Conservation (phyloP, 2,888 invertebrate species). For the Polydrusus cervinus region DNA sequence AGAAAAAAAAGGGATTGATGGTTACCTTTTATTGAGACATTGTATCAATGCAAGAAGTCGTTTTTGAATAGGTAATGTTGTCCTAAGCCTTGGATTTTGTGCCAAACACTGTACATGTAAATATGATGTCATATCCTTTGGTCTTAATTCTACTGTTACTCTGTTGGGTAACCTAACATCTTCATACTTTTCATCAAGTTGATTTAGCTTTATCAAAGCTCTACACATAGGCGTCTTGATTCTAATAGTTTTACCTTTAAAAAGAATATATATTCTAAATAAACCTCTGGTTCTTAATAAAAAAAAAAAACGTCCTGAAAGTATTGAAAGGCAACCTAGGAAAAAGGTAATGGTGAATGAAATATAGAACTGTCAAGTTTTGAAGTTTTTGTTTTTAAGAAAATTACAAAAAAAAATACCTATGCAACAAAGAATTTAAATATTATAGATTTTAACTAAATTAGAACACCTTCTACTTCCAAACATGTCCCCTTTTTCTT, state of each 20-base stretch:
- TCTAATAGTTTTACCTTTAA: conserved; percentile 80
- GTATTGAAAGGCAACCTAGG: too few species aligned
- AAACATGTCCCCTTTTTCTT: too few species aligned
- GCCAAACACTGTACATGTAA: conserved; percentile 88
- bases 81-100: conserved; percentile 91
- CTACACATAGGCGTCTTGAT: conserved; percentile 95
- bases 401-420: too few species aligned
- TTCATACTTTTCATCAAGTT: conserved; percentile 85
- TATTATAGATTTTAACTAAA: too few species aligned
- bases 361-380: too few species aligned
- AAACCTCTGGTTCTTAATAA: too few species aligned
- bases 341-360: too few species aligned
- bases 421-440: too few species aligned
- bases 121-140: conserved; percentile 87
- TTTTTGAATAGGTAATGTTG: conserved; percentile 83
- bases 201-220: conserved; percentile 89
- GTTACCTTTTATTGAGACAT: conserved; percentile 77
- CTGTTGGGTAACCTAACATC: conserved; percentile 86
- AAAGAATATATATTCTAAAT: conserved; percentile 12
- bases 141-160: conserved; percentile 83
- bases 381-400: too few species aligned
- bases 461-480: too few species aligned
- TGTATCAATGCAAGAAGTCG: conserved; percentile 81
- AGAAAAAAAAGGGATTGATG: conserved; percentile 1
- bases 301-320: too few species aligned